Percentiles rank a stretch among this genome's conserved stretches.
Evolutionary conservation across 1,140 invertebrate species (phyloP).

Genomic region (Euwallacea fornicatus): DNA sequence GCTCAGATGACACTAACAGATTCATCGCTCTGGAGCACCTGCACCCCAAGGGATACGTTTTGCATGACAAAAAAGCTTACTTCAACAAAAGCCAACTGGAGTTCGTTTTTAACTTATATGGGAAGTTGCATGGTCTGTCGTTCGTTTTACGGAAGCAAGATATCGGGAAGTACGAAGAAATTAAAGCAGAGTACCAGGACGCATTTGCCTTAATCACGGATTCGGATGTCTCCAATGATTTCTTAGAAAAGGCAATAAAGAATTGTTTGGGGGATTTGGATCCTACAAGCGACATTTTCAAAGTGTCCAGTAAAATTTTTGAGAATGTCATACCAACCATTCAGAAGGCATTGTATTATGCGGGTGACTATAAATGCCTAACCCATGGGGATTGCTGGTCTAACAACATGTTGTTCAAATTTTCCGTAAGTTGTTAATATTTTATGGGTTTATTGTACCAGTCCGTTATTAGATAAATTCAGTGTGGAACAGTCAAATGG

Average conservation of each 20-base stretch:
- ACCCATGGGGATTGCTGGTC: constrained; percentile 39
- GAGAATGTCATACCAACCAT: constrained; percentile 12
- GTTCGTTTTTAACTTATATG: constrained; percentile 24
- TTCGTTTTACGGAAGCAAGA: constrained; percentile 51
- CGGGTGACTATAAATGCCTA: constrained; percentile 30
- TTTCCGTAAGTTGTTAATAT: constrained; percentile 27
- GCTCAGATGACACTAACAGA: neutral
- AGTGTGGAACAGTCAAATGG: no score
- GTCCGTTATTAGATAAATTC: no score
- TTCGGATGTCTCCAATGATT: neutral
- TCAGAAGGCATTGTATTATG: constrained; percentile 21
- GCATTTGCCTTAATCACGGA: constrained; percentile 43
- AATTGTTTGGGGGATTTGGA: neutral
- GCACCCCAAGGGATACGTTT: constrained; percentile 11
- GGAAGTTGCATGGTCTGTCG: constrained; percentile 42
- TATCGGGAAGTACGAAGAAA: constrained; percentile 33
- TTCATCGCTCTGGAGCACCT: constrained; percentile 24
- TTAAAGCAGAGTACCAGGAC: constrained; percentile 7
- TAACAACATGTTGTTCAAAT: constrained; percentile 39
- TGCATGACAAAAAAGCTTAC: constrained; percentile 15
- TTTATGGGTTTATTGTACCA: no score
- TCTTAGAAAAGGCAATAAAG: neutral
- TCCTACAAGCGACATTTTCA: neutral
- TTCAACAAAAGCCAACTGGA: constrained; percentile 19
- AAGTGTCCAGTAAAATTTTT: constrained; percentile 19